Conservation (phyloP, 2,888 invertebrate species). For the Bruchidius siliquastri region DNA sequence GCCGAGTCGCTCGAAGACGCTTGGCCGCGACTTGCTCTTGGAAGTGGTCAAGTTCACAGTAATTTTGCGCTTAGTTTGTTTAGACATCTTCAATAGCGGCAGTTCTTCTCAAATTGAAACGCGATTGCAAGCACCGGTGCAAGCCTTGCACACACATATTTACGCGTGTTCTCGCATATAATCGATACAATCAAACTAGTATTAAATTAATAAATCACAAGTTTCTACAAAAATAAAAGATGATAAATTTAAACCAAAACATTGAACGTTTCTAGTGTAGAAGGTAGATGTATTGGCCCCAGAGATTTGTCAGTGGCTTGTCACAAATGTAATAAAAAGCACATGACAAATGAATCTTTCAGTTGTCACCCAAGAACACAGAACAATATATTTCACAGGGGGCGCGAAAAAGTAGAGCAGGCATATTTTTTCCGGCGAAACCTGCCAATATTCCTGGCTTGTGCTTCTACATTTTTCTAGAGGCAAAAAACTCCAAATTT, state of each 20-base stretch:
- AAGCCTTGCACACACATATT: constrained; percentile 18
- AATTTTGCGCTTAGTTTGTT: constrained; percentile 72
- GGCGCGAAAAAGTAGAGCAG: too few relatives aligned
- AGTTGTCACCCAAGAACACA: too few relatives aligned
- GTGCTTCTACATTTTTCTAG: too few relatives aligned
- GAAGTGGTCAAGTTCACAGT: constrained; percentile 66
- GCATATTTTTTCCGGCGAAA: too few relatives aligned
- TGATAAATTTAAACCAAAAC: neutral
- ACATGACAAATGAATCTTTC: too few relatives aligned
- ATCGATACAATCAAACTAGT: neutral
- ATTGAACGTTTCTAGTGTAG: too few relatives aligned
- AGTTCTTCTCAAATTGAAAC: constrained; percentile 12
- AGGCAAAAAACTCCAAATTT: too few relatives aligned
- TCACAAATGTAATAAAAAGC: too few relatives aligned
- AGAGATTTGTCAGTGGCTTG: too few relatives aligned
- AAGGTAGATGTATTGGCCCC: too few relatives aligned
- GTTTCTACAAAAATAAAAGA: neutral
- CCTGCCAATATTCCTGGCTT: too few relatives aligned
- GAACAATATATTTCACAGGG: too few relatives aligned
- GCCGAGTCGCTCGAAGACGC: constrained; percentile 79
- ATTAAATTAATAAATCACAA: neutral
- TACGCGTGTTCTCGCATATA: constrained; percentile 6
- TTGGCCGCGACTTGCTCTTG: constrained; percentile 54
- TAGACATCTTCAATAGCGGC: constrained; percentile 51
- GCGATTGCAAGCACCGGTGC: neutral